A percentile compares a stretch with the other conserved stretches of the same genome.
These are phyloP conservation scores for Clarias magur DNA, from an alignment of 2,113 vertebrate genomes.

Conservation along the genomic window DNA sequence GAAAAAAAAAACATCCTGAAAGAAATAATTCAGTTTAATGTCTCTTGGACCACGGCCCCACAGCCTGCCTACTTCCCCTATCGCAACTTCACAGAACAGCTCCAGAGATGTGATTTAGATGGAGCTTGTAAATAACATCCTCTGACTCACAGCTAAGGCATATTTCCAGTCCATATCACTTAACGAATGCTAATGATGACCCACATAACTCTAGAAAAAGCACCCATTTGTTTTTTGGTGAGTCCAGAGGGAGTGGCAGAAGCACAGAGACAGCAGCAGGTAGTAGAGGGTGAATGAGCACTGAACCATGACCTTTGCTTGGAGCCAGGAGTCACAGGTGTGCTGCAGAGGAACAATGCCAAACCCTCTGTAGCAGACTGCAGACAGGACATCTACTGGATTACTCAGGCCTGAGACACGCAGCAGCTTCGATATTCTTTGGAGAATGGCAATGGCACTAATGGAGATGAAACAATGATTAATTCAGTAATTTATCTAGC, in stretches of 20 bases:
- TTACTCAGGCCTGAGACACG: background rate
- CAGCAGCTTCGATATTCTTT: background rate
- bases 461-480: background rate
- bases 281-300: constrained; percentile 28
- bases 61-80: background rate
- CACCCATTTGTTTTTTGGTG: constrained; percentile 30
- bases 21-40: constrained; percentile 1
- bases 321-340: constrained; percentile 60
- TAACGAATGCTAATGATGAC: constrained; percentile 17
- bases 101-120: constrained; percentile 7
- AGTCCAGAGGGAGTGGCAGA: constrained; percentile 24
- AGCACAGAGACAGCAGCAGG: constrained; percentile 34
- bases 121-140: constrained; percentile 10
- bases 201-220: constrained; percentile 18
- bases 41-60: background rate
- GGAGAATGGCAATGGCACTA: background rate
- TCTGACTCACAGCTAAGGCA: constrained; percentile 12
- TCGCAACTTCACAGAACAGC: constrained; percentile 9
- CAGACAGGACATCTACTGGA: background rate
- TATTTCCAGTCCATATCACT: constrained; percentile 16
- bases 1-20: background rate
- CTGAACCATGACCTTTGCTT: constrained; percentile 37
- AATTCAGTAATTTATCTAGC: background rate
- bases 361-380: constrained; percentile 41
- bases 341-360: constrained; percentile 40